A percentile compares a stretch with the other conserved stretches of the same genome.
Evolutionary conservation across 2,888 invertebrate genomes (phyloP).

Genomic region (Scrobipalpa atriplicella): DNA sequence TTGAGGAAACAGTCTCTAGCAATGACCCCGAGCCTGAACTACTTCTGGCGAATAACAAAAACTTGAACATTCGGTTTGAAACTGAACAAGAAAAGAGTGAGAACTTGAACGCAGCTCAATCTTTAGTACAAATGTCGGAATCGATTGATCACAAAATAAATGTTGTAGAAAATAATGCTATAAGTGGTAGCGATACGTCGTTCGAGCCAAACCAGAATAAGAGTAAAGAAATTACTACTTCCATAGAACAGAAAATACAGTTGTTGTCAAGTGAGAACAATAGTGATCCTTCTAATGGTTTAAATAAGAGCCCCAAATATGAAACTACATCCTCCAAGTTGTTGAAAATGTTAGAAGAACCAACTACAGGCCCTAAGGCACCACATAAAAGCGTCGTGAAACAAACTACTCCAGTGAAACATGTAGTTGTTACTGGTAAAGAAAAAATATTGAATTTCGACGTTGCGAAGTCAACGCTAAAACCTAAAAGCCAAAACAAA

Average conservation of each 20-base stretch:
- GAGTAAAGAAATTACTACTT: slow-evolving; percentile 42
- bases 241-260: slow-evolving; percentile 37
- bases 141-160: slow-evolving; percentile 67
- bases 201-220: slow-evolving; percentile 50
- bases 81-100: slow-evolving; percentile 75
- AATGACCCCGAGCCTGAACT: slow-evolving; percentile 29
- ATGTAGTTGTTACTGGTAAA: slow-evolving; percentile 60
- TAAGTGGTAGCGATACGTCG: slow-evolving; percentile 47
- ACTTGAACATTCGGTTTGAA: slow-evolving; percentile 61
- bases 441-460: slow-evolving; percentile 78
- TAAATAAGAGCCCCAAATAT: slow-evolving; percentile 50
- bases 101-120: slow-evolving; percentile 77
- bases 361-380: slow-evolving; percentile 56
- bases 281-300: slow-evolving; percentile 47
- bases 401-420: slow-evolving; percentile 53
- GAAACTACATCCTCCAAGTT: slow-evolving; percentile 80
- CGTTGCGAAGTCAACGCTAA: slow-evolving; percentile 64
- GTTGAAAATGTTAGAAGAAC: slow-evolving; percentile 82
- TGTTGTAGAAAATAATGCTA: slow-evolving; percentile 50
- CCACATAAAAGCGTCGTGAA: slow-evolving; percentile 56
- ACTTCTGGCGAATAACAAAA: slow-evolving; percentile 48
- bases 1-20: slow-evolving; percentile 19
- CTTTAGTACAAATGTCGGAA: slow-evolving; percentile 78
- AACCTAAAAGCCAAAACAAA: slow-evolving; percentile 62
- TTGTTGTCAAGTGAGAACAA: slow-evolving; percentile 53